phyloP scores from a whole-genome alignment of 2,888 invertebrate species.

The Meandrusa payeni region DNA sequence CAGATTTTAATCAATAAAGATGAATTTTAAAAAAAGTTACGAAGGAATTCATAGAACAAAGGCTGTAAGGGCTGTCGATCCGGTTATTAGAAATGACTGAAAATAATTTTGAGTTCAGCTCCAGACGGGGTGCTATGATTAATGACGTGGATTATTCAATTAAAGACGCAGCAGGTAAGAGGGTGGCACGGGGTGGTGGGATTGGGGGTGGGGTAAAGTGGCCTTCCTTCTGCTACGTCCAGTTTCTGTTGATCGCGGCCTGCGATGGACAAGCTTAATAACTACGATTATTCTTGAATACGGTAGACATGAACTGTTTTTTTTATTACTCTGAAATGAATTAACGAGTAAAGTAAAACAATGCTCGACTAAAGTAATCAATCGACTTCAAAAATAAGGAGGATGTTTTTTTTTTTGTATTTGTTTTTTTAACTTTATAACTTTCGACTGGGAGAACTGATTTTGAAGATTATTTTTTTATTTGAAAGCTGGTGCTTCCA shows the following conservation, averaged over 20 bases:
- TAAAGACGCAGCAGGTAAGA: constrained; percentile 74
- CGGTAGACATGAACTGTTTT: constrained; percentile 5
- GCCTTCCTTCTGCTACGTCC: constrained; percentile 46
- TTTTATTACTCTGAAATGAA: neutral
- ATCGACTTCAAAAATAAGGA: neutral
- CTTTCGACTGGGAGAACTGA: no score
- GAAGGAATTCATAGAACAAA: constrained; percentile 24
- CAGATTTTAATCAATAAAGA: neutral
- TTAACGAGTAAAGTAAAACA: no score
- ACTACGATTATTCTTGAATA: constrained; percentile 22
- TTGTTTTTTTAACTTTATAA: no score
- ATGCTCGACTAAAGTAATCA: no score
- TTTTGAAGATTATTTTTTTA: no score
- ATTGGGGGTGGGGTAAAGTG: constrained; percentile 15
- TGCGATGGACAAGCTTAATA: constrained; percentile 47
- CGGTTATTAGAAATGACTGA: constrained; percentile 42
- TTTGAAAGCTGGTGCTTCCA: no score
- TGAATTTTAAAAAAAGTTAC: constrained; percentile 9
- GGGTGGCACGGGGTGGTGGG: constrained; percentile 33
- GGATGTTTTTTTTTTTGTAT: no score
- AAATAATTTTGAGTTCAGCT: constrained; percentile 73
- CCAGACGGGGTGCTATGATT: constrained; percentile 74
- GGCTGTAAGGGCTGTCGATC: constrained; percentile 21
- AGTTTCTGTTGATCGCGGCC: constrained; percentile 48
- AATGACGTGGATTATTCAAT: constrained; percentile 80